These are phyloP conservation scores for Ichneumoninae sp. DNA, from an alignment of 2,888 invertebrate genomes.

Conservation along the genomic window DNA sequence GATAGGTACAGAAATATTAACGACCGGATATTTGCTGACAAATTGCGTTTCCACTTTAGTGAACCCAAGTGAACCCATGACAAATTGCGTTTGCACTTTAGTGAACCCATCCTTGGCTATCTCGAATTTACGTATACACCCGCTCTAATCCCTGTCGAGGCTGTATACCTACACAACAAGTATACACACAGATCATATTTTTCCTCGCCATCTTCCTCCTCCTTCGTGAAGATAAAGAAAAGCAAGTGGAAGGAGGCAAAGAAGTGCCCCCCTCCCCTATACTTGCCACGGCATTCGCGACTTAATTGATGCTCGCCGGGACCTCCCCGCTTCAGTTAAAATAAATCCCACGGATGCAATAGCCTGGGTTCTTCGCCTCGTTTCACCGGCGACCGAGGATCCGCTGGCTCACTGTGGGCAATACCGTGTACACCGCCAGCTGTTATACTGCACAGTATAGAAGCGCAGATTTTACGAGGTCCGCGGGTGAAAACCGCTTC, in stretches of 20 bases:
- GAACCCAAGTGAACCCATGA: not conserved
- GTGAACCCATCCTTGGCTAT: not conserved
- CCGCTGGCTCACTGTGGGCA: conserved; percentile 9
- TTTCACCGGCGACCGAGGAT: conserved; percentile 18
- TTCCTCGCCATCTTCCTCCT: not conserved
- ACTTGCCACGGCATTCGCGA: conserved; percentile 36
- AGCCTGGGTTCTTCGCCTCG: conserved; percentile 31
- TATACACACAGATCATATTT: not conserved
- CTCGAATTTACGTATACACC: not conserved
- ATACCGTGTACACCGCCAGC: conserved; percentile 2
- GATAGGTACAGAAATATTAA: not conserved
- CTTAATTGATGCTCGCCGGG: conserved; percentile 51
- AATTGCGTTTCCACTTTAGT: not conserved
- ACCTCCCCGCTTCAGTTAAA: conserved; percentile 10
- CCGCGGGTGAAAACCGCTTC: conserved; percentile 31
- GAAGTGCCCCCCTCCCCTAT: conserved; percentile 11
- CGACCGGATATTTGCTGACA: not conserved
- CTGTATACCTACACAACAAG: not conserved
- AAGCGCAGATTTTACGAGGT: conserved; percentile 53
- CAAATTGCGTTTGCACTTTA: not conserved
- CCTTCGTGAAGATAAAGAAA: conserved; percentile 8
- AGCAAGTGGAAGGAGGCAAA: not conserved
- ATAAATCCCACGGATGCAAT: conserved; percentile 41
- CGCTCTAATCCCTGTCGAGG: not conserved
- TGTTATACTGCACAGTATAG: conserved; percentile 13